These are phyloP conservation scores for Aplochiton taeniatus DNA, from an alignment of 2,797 vertebrate species.

Conservation along the genomic window DNA sequence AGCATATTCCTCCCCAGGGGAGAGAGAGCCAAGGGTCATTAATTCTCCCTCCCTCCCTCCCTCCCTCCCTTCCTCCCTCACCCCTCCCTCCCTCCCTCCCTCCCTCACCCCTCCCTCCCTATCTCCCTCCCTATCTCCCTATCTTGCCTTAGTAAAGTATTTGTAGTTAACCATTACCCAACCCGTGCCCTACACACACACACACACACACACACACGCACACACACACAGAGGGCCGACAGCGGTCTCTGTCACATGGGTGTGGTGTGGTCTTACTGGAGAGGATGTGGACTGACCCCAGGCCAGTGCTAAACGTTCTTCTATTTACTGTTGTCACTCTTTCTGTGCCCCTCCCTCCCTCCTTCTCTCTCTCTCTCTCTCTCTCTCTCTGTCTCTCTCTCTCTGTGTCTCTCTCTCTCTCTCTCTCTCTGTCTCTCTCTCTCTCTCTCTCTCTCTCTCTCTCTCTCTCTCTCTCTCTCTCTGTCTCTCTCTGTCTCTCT, in stretches of 20 bases:
- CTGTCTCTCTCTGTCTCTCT: too few relatives aligned
- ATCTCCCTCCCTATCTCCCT: neutral
- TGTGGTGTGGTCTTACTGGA: too few relatives aligned
- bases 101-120: neutral
- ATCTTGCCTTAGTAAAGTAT: constrained; percentile 7
- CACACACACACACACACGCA: neutral
- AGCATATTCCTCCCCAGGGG: constrained; percentile 5
- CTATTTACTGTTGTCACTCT: neutral
- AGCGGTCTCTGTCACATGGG: too few relatives aligned
- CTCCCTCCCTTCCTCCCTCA: neutral
- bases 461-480: too few relatives aligned
- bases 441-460: constrained; percentile 1
- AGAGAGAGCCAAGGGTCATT: neutral
- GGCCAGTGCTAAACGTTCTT: neutral
- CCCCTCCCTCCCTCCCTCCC: neutral
- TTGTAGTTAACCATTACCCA: constrained; percentile 1
- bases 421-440: neutral
- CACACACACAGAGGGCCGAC: neutral
- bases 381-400: too few relatives aligned
- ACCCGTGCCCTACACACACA: neutral
- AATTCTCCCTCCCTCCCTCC: neutral
- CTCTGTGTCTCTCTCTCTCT: neutral
- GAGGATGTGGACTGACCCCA: too few relatives aligned
- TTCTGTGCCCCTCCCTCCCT: too few relatives aligned
- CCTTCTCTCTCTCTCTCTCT: too few relatives aligned